These are phyloP conservation scores for Nineta flava DNA, from an alignment of 2,888 invertebrate genomes.

Conservation along the genomic window DNA sequence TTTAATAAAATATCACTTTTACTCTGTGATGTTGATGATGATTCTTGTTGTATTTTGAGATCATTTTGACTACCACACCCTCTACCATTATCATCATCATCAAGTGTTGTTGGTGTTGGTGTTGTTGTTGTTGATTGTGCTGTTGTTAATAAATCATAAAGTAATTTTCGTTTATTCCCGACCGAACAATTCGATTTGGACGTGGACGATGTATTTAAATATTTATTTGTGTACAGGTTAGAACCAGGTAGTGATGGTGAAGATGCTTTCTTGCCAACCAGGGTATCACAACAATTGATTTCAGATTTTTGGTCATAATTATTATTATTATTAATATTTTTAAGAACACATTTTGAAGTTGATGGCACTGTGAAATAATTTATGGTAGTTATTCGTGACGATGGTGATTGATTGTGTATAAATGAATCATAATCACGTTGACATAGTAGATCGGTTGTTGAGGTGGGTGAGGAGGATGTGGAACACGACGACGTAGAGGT, in stretches of 20 bases:
- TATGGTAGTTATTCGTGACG: background rate
- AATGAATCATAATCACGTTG: constrained; percentile 9
- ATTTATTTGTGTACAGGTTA: too few relatives aligned
- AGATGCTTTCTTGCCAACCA: too few relatives aligned
- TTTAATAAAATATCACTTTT: constrained; percentile 24
- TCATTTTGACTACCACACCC: constrained; percentile 6
- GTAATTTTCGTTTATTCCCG: background rate
- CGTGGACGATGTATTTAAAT: too few relatives aligned
- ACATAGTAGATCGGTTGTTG: background rate
- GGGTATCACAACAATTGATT: too few relatives aligned
- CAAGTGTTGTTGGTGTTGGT: background rate
- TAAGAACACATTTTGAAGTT: constrained; percentile 4
- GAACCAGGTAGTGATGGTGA: too few relatives aligned
- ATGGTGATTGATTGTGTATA: constrained; percentile 9
- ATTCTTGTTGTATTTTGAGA: background rate
- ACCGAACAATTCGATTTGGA: too few relatives aligned
- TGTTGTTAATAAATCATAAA: background rate
- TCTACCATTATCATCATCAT: background rate
- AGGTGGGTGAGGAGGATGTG: too few relatives aligned
- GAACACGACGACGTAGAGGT: too few relatives aligned
- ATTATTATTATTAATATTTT: background rate
- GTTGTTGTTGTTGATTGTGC: background rate
- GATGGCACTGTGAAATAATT: constrained; percentile 11
- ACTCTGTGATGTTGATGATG: constrained; percentile 15
- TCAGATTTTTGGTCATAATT: too few relatives aligned